Evolutionary conservation across 2,797 vertebrate genomes (phyloP), one percentile per base, ranked within the genome.

Genomic region (Amazona finschi): DNA sequence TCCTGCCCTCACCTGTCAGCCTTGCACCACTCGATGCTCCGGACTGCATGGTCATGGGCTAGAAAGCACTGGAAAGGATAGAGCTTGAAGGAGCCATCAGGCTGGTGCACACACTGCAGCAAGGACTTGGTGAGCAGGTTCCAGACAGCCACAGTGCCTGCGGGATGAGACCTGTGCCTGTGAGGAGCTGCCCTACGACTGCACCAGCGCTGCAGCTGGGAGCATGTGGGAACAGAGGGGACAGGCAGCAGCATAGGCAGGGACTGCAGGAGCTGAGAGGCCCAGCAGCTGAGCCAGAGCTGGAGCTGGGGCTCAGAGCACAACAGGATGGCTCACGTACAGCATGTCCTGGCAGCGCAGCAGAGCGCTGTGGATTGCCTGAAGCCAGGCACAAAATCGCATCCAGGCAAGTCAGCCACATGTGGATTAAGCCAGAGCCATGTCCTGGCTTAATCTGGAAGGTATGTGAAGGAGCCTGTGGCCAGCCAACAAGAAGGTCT

Each of bases 131-230:
- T 98, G 79, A 96, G 94, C 89, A 99, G 97, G 95, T 99, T 98
- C 99, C 99, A 99, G 47, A 99, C 93, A 12, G 98, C 99, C 36
- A 99, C 99, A 0, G 98, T 95, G 80, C 99, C 99, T 99, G 89
- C 6, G 28, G 62, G 52, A 83, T 5, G 31, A 74, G 75, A 76
- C 5, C 5, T 2, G 5, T 1, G 21, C 11, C 30, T 15, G 0
- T 92, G 17, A 73, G 61, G 49, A 43, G 43, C 78, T 19, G 53
- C 62, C 25, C 67, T 1, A 5, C 0, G 5, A 1, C 2, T 8
- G 16, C 0, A 0, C 25, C 18, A 15, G 28, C 1, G 5, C 57
- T 30, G 41, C 61, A 28, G 18, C 0, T 36, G 22, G 55, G 15
- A 58, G 33, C 22, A 1, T 27, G 57, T 27, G 33, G 33, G 57